Evolutionary conservation across 2,113 vertebrate species (phyloP), one percentile per base, ranked within the genome.

Genomic region (Crypturellus undulatus): DNA sequence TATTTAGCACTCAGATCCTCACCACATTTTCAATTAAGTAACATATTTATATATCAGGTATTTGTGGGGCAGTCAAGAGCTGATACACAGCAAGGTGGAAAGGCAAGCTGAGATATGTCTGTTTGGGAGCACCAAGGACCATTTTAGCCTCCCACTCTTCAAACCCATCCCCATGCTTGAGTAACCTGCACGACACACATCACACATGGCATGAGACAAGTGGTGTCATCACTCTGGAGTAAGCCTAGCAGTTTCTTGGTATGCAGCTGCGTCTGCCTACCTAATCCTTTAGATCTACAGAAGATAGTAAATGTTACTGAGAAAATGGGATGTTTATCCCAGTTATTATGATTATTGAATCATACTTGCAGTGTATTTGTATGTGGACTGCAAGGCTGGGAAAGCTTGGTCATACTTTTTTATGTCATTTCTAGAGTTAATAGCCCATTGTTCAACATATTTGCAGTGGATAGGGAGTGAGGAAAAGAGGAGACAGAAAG

Each of bases 91-190:
- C 12, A 18, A 38, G 40, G 17, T 71, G 30, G 30, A 24, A 16
- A n/a, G 9, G 43, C 38, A 71, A n/a, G 6, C 3, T 47, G 32
- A 32, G 9, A 2, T 20, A 2, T 36, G 25, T 42, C 28, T 32
- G 47, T 9, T 0, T 43, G 70, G 40, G 68, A 60, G 21, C 62
- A 13, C 18, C 13, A 10, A 0, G 0, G n/a, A 16, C 47, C n/a
- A 4, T 40, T 45, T 87, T 22, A 5, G 9, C 8, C 3, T 72
- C 9, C 15, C 59, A n/a, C 10, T 38, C 75, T 25, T 47, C 8
- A 65, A 12, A 38, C 26, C 3, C 8, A 21, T 18, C 19, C 19
- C 63, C 47, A 1, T 70, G 26, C 32, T 7, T 4, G 2, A 65
- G 11, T 45, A 62, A 38, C 47, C 59, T 77, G 24, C 36, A 62